Evolutionary conservation across 2,113 vertebrate genomes (phyloP), one percentile per base, ranked within the genome.

Genomic region (Austrofundulus limnaeus): DNA sequence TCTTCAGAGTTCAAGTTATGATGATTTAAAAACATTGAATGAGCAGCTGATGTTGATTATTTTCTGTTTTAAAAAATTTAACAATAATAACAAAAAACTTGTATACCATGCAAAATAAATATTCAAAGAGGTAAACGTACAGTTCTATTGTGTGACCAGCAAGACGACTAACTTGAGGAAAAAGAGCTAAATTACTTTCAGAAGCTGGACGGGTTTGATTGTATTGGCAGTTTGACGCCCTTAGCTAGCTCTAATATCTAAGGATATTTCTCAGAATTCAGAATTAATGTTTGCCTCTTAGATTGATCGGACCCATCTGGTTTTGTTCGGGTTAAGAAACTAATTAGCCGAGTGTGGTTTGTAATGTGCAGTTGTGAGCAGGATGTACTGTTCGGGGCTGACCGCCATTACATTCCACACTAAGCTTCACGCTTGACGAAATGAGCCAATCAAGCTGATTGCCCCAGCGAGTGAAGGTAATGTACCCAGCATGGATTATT

Each of bases 401-500:
- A 42, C 52, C 41, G 66, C 52, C 61, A 52, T 74, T 51, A 68
- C 54, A 77, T 72, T 83, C 66, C 60, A 71, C 47, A 47, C 66
- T 60, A 45, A 75, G 48, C 71, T 38, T 81, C 51, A 82, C 53
- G 60, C 65, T 70, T 76, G 23, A 62, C 55, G 58, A 77, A 79
- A 70, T 57, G 59, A 70, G 56, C 51, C 75, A 67, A 45, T 79
- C 11, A 3, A 41, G 47, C 64, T 80, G 72, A 88, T 79, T 85
- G 61, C 67, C 65, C 50, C 72, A 72, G 72, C 54, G 66, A 79
- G 70, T 68, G 72, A 86, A 78, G 77, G 64, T 78, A 81, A 84
- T 82, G 71, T 70, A 82, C 66, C 48, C 69, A 52, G 58, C 73
- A 58, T 23, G 43, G 65, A 86, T 78, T 76, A 82, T 81, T 78